Conservation (phyloP, 2,113 vertebrate species). For the Coryphaenoides rupestris region DNA sequence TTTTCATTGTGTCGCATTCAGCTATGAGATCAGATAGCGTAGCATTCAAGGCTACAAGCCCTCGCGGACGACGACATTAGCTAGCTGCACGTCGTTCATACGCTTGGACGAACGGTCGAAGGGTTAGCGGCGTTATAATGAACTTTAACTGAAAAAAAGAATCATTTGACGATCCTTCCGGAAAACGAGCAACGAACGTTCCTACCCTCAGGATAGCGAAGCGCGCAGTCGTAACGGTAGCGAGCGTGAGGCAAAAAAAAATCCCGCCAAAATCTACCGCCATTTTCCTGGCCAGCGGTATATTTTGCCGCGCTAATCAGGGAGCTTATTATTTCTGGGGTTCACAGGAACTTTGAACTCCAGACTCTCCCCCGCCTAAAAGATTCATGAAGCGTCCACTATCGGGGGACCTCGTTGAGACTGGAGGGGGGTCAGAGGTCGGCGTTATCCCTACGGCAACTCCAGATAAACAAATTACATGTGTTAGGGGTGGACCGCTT, state of each 20-base stretch:
- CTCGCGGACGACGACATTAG: background rate
- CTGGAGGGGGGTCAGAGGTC: conserved; percentile 64
- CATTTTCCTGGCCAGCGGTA: conserved; percentile 47
- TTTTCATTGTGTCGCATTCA: too few species aligned
- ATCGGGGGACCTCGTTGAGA: conserved; percentile 55
- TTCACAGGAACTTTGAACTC: conserved; percentile 71
- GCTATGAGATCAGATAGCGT: background rate
- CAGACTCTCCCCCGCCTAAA: conserved; percentile 64
- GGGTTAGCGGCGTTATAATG: background rate
- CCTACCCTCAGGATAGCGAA: background rate
- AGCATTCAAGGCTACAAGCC: background rate
- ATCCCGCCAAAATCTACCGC: conserved; percentile 23
- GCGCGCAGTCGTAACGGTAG: conserved; percentile 8
- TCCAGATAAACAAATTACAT: conserved; percentile 68
- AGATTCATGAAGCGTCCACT: conserved; percentile 69
- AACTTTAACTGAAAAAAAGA: too few species aligned
- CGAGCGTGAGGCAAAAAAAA: background rate
- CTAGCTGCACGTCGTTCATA: background rate
- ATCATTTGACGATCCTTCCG: conserved; percentile 14
- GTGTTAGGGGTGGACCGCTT: conserved; percentile 50
- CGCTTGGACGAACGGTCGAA: background rate
- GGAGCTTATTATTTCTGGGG: conserved; percentile 70
- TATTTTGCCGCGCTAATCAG: conserved; percentile 71
- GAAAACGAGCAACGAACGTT: conserved; percentile 1
- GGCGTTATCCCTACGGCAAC: conserved; percentile 62